phyloP scores from a whole-genome alignment of 35 echinoderm and acorn worm genomes.

The Apostichopus parvimensis region DNA sequence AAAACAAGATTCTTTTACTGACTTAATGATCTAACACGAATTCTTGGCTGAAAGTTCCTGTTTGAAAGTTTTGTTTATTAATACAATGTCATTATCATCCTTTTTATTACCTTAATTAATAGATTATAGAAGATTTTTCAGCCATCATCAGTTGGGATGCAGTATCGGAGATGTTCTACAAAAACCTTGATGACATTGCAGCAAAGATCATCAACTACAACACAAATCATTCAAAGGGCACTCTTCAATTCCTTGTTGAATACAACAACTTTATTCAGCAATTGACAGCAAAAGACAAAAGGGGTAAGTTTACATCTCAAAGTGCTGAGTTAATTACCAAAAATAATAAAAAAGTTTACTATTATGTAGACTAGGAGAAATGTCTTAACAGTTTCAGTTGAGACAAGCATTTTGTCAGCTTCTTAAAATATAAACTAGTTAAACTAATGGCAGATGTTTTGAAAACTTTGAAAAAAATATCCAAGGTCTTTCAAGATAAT shows the following conservation, averaged over 20 bases:
- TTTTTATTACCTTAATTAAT: not conserved
- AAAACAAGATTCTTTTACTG: no score
- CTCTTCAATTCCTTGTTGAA: not conserved
- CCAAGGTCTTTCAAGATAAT: no score
- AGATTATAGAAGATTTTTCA: conserved; percentile 2
- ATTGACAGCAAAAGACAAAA: not conserved
- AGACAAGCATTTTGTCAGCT: no score
- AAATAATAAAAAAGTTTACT: no score
- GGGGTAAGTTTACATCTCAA: not conserved
- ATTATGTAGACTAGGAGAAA: no score
- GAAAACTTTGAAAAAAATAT: no score
- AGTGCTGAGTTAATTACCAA: no score
- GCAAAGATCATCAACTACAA: conserved; percentile 3
- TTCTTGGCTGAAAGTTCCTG: no score
- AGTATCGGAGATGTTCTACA: not conserved
- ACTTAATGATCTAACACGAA: no score
- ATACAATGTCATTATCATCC: not conserved
- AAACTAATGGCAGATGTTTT: no score
- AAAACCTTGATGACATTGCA: not conserved
- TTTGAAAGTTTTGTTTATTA: not conserved
- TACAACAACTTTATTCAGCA: not conserved
- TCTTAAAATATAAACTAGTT: no score
- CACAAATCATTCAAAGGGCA: conserved; percentile 1
- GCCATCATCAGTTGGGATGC: not conserved
- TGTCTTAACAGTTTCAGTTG: no score